Base-by-base conservation (phyloP, 1,140 invertebrate species). In the Ganaspis sp. region DNA sequence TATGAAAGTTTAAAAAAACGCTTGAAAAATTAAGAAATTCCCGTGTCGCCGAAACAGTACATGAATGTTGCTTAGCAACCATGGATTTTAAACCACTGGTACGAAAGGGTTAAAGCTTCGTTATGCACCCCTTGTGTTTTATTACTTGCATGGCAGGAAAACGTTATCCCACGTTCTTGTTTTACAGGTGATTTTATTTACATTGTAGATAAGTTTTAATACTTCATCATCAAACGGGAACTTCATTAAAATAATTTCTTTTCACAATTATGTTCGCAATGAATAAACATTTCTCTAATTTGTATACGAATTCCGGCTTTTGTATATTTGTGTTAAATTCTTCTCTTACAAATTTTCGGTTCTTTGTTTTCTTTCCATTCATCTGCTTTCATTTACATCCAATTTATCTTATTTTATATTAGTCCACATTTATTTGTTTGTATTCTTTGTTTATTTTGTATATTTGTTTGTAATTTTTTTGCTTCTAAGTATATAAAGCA, bases 221-320 rank as follows among this genome's bases (percentile, higher is more conserved):
- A 49, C n/a, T 49, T 49, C 17, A 49, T 49, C 45, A 49, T 49
- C 2, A 1, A 49, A 49, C n/a, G n/a, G 17, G 17, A 49, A 49
- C 45, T 49, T 49, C n/a, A 49, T 49, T 49, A 49, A 49, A 49
- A 49, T 49, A 49, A 49, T 49, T 49, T 49, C 45, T 49, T 49
- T 49, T 49, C 29, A 34, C 29, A 34, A 49, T 49, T 49, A 49
- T 49, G 5, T n/a, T 1, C 12, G 45, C 45, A n/a, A n/a, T 49
- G 45, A 49, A 49, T 49, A 49, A 49, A 49, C 45, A 49, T n/a
- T 49, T 49, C 1, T 8, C 4, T 40, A n/a, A 5, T 49, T 49
- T 17, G n/a, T 15, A 40, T 45, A 45, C 6, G 29, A 34, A 34
- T 34, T 34, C 6, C 6, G 29, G 29, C 6, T 6, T 34, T 34